phyloP scores from a whole-genome alignment of 2,888 invertebrate species.

The Eupithecia insigniata region DNA sequence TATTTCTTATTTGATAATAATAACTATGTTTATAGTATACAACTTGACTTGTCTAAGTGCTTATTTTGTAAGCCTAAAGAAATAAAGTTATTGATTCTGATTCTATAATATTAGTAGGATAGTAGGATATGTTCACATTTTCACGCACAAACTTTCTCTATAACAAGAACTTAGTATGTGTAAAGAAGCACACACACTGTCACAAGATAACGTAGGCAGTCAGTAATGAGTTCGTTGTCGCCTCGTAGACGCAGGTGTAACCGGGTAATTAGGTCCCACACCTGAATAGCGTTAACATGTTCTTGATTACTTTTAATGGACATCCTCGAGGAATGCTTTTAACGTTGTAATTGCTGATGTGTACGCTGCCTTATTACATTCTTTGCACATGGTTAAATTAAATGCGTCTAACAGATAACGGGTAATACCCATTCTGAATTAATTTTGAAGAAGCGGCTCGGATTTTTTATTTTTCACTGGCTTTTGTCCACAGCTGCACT shows the following conservation, averaged over 20 bases:
- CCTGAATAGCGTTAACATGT: slow-evolving; percentile 23
- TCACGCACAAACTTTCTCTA: no score
- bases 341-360: slow-evolving; percentile 5
- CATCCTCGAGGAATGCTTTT: slow-evolving; percentile 28
- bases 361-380: neutral
- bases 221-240: slow-evolving; percentile 44
- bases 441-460: neutral
- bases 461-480: no score
- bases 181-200: neutral
- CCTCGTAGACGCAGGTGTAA: slow-evolving; percentile 39
- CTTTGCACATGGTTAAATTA: neutral
- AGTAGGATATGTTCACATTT: no score
- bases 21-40: no score
- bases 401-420: neutral
- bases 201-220: slow-evolving; percentile 12
- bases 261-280: slow-evolving; percentile 35
- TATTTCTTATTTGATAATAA: no score
- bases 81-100: no score
- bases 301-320: slow-evolving; percentile 34
- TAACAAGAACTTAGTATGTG: no score
- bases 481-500: no score
- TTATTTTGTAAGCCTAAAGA: no score
- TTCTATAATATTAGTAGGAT: no score
- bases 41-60: no score
- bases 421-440: neutral